Evolutionary conservation across 1,140 invertebrate genomes (phyloP).

Genomic region (Hyposmocoma kahamanoa): DNA sequence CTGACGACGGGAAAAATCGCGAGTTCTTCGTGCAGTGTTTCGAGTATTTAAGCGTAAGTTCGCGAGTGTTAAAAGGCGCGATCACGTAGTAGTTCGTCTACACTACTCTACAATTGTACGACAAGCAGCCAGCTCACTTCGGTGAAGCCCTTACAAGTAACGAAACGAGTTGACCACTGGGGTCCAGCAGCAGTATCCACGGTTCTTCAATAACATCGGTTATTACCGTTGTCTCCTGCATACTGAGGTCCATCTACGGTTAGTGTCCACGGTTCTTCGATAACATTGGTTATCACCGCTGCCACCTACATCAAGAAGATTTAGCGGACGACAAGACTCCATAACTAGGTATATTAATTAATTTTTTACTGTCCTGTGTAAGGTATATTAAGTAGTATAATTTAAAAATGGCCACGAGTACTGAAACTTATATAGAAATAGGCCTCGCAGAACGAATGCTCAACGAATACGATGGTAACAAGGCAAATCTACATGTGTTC

Average conservation of each 20-base stretch:
- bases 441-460: neutral
- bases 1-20: neutral
- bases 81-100: too few relatives aligned
- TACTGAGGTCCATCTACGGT: neutral
- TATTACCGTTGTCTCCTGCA: neutral
- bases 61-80: too few relatives aligned
- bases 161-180: too few relatives aligned
- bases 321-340: neutral
- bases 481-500: neutral
- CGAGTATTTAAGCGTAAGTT: neutral
- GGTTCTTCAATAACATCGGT: neutral
- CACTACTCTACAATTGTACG: too few relatives aligned
- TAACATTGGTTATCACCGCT: neutral
- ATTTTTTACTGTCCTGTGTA: neutral
- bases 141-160: too few relatives aligned
- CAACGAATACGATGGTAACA: neutral
- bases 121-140: too few relatives aligned
- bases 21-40: neutral
- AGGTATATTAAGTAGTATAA: neutral
- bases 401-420: neutral
- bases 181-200: neutral
- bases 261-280: neutral
- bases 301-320: neutral
- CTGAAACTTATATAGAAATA: neutral
- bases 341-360: neutral